A percentile compares a stretch with the other conserved stretches of the same genome.
Conservation (phyloP, 2,797 vertebrate species). For the Myiotriccus ornatus region DNA sequence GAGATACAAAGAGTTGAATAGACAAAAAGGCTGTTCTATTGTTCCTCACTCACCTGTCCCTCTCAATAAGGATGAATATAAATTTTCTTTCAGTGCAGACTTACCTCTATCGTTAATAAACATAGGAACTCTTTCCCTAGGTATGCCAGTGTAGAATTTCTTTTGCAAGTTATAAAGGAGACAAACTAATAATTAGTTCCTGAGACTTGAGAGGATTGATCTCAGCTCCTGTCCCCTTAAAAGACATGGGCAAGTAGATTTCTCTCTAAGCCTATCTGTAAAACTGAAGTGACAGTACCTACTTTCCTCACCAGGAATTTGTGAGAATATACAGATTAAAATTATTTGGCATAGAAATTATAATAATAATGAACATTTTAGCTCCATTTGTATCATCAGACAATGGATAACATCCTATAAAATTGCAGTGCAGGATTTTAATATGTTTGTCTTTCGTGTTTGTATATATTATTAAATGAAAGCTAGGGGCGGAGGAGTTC, state of each 20-base stretch:
- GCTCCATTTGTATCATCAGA: neutral
- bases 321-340: neutral
- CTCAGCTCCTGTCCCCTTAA: neutral
- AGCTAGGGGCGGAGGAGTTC: neutral
- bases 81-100: neutral
- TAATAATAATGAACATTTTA: neutral
- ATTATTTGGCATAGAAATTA: neutral
- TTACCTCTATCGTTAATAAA: neutral
- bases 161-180: neutral
- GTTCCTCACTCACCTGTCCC: neutral
- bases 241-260: neutral
- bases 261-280: neutral
- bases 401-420: neutral
- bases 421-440: neutral
- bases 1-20: neutral
- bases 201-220: neutral
- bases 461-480: neutral
- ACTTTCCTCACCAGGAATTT: neutral
- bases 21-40: neutral
- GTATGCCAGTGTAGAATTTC: neutral
- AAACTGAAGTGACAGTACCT: neutral
- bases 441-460: neutral
- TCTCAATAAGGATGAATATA: neutral
- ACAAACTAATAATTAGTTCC: neutral
- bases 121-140: neutral